Base-by-base conservation (phyloP, 2,888 invertebrate species). In the Capitulum mitella region DNA sequence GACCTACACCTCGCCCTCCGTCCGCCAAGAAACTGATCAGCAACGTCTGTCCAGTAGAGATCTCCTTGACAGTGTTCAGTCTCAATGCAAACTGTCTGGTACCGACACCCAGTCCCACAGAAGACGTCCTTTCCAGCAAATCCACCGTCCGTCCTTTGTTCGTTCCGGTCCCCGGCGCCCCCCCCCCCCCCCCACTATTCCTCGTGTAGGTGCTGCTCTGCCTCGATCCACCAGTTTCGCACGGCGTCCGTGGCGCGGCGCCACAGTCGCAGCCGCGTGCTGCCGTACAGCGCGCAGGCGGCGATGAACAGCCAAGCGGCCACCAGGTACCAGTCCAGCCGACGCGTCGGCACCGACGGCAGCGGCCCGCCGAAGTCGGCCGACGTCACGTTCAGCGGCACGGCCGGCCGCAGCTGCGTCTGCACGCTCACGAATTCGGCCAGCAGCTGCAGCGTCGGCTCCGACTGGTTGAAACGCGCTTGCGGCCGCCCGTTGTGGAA, bases 401-500 rank as follows among this genome's bases (percentile, higher is more conserved):
- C 46, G 29, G 29, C 29, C 46, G 76, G 16, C 76, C 46, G 1
- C 46, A 76, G 76, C 46, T 29, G 43, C 32, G 76, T 76, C 29
- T 76, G 76, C 29, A 19, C 16, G 26, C 19, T 0, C 19, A 76
- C 19, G 29, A 76, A 76, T n/a, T 76, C 76, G 76, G 76, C 76
- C 46, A 76, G 76, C 46, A 3, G 46, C 46, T 29, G 29, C 43
- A 76, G 76, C 46, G 76, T 46, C 29, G 76, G 76, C 46, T 76
- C 46, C 8, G 76, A 76, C 46, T 91, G 92, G 87, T 93, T 95
- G 84, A 91, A 95, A 87, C 93, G 93, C 0, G 92, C 92, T 43
- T 93, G 90, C 0, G 94, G 91, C 82, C 93, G 89, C 0, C 95
- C 95, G 85, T 95, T 95, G 83, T 96, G 95, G 83, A 97, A 94